Evolutionary conservation across 1,140 invertebrate genomes (phyloP).

Genomic region (Frieseomelitta varia): DNA sequence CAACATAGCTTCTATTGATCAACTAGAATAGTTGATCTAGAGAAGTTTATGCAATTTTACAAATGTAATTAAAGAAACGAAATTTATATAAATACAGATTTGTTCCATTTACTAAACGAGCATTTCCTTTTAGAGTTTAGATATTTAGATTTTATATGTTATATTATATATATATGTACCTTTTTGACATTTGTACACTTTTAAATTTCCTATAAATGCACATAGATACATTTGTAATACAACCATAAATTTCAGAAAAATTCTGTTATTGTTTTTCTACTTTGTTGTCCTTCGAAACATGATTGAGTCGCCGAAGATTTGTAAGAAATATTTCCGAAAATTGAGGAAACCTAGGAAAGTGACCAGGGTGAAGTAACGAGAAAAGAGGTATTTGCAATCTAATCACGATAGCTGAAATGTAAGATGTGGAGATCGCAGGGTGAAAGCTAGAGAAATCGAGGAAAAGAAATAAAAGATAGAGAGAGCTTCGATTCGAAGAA

Average conservation of each 20-base stretch:
- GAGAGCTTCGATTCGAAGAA: constrained; percentile 14
- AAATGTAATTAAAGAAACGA: background rate
- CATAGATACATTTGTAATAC: too few species aligned
- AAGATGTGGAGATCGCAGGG: background rate
- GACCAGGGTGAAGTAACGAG: background rate
- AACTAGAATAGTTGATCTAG: background rate
- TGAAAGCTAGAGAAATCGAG: background rate
- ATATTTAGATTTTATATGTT: too few species aligned
- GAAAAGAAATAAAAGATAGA: background rate
- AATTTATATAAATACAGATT: background rate
- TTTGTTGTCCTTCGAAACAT: too few species aligned
- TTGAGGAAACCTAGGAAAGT: background rate
- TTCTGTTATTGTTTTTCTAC: background rate
- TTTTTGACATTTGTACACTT: too few species aligned
- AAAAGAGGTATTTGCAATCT: background rate
- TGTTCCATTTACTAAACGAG: background rate
- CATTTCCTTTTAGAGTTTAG: too few species aligned
- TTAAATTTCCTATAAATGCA: background rate
- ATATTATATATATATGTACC: too few species aligned
- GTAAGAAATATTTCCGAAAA: background rate
- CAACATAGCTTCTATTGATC: background rate
- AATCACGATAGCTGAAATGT: constrained; percentile 20
- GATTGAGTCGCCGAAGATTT: too few species aligned
- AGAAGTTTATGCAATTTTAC: background rate
- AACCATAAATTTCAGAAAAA: background rate